Conservation (phyloP, 2,113 vertebrate species). For the Carlito syrichta region DNA sequence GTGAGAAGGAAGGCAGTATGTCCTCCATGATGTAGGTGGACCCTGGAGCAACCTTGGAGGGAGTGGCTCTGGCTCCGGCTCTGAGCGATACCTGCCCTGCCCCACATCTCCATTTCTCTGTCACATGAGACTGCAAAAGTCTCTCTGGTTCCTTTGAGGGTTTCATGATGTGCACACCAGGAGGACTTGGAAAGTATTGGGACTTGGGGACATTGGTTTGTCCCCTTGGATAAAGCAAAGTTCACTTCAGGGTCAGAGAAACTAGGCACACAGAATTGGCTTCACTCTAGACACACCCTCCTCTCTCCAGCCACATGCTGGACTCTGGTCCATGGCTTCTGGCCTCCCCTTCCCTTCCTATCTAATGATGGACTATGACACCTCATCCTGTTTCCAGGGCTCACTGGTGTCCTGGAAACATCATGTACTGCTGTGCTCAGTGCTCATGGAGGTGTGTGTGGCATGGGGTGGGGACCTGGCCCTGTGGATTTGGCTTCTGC, state of each 20-base stretch:
- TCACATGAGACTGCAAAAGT: rapidly evolving
- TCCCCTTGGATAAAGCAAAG: neutral
- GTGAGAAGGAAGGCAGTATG: neutral
- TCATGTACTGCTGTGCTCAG: neutral
- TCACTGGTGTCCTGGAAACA: rapidly evolving
- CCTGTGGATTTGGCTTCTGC: neutral
- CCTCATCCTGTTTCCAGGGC: neutral
- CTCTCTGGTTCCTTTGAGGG: neutral
- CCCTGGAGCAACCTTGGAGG: neutral
- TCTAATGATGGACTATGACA: rapidly evolving
- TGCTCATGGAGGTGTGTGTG: rapidly evolving
- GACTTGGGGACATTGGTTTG: neutral
- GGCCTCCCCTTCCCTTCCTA: rapidly evolving
- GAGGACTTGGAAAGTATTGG: rapidly evolving
- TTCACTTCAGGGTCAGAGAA: neutral
- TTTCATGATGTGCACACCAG: rapidly evolving
- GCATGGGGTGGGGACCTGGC: rapidly evolving
- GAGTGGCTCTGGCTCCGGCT: neutral
- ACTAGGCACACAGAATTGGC: neutral
- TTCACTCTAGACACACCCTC: too few species aligned
- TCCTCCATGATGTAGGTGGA: neutral
- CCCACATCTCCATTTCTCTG: rapidly evolving
- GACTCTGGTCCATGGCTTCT: rapidly evolving
- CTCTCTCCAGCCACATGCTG: neutral
- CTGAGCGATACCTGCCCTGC: rapidly evolving